These are phyloP conservation scores for Neogale vison DNA, from an alignment of 2,113 vertebrate genomes.

Conservation along the genomic window DNA sequence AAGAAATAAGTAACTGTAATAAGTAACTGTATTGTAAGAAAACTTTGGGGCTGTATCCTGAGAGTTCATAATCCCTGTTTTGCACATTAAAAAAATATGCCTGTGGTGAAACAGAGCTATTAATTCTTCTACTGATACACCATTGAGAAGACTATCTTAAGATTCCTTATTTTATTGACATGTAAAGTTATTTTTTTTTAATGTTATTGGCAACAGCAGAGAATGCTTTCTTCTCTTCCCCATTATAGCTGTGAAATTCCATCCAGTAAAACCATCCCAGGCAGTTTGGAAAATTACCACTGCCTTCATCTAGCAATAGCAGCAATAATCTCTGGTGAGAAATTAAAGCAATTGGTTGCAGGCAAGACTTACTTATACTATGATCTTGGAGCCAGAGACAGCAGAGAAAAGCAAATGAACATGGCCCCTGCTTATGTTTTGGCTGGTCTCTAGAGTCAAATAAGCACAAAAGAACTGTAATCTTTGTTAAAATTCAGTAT, in stretches of 20 bases:
- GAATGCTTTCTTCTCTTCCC: constrained; percentile 48
- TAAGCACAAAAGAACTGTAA: background rate
- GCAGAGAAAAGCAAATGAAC: constrained; percentile 13
- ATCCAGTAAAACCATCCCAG: constrained; percentile 45
- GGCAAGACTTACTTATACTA: background rate
- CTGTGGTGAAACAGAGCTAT: background rate
- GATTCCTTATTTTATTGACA: constrained; percentile 49
- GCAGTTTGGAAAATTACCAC: constrained; percentile 28
- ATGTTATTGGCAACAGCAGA: constrained; percentile 37
- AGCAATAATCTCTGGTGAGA: constrained; percentile 21
- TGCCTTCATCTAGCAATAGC: constrained; percentile 30
- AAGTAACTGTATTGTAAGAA: background rate
- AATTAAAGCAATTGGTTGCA: constrained; percentile 50
- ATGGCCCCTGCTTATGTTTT: background rate
- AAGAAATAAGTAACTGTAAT: no score
- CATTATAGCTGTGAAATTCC: constrained; percentile 62
- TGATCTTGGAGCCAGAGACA: background rate
- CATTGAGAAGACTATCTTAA: background rate
- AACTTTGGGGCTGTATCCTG: background rate
- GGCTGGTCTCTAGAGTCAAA: background rate
- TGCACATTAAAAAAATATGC: background rate
- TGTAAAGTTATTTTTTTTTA: constrained; percentile 3
- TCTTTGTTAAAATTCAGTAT: background rate
- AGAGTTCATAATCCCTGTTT: background rate
- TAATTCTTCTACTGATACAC: constrained; percentile 48